phyloP scores from a whole-genome alignment of 2,797 vertebrate genomes.

The Coranthus polyacanthus region DNA sequence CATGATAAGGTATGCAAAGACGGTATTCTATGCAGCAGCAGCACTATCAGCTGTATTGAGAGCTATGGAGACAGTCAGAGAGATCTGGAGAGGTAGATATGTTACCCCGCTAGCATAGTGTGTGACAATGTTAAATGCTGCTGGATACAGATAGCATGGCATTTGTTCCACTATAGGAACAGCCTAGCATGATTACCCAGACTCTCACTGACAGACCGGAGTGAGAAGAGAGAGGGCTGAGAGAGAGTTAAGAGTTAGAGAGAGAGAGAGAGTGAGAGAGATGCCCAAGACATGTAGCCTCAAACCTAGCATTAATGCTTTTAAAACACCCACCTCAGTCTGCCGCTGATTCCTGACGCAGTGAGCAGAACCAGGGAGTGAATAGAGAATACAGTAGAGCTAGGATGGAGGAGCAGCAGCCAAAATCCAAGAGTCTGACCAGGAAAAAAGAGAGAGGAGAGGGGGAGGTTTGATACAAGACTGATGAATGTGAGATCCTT shows the following conservation, averaged over 20 bases:
- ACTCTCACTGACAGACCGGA: slow-evolving; percentile 57
- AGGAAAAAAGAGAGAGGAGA: slow-evolving; percentile 40
- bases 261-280: slow-evolving; percentile 36
- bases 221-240: slow-evolving; percentile 38
- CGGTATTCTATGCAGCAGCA: slow-evolving; percentile 69
- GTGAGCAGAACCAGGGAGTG: slow-evolving; percentile 68
- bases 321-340: slow-evolving; percentile 84
- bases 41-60: slow-evolving; percentile 44
- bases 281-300: slow-evolving; percentile 59
- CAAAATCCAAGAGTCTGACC: slow-evolving; percentile 66
- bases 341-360: slow-evolving; percentile 80
- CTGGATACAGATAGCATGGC: slow-evolving; percentile 39
- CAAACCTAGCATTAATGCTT: slow-evolving; percentile 60
- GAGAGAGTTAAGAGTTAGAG: slow-evolving; percentile 9
- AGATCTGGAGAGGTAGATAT: slow-evolving; percentile 51
- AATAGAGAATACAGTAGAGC: slow-evolving; percentile 61
- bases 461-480: slow-evolving; percentile 48
- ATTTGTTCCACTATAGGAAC: slow-evolving; percentile 35
- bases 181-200: slow-evolving; percentile 47
- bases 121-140: slow-evolving; percentile 52
- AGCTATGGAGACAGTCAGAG: slow-evolving; percentile 39
- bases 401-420: slow-evolving; percentile 55
- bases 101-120: slow-evolving; percentile 52
- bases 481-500: slow-evolving; percentile 57
- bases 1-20: slow-evolving; percentile 77